Evolutionary conservation across 2,888 invertebrate species (phyloP).

Genomic region (Callyntrura guangdongensis): DNA sequence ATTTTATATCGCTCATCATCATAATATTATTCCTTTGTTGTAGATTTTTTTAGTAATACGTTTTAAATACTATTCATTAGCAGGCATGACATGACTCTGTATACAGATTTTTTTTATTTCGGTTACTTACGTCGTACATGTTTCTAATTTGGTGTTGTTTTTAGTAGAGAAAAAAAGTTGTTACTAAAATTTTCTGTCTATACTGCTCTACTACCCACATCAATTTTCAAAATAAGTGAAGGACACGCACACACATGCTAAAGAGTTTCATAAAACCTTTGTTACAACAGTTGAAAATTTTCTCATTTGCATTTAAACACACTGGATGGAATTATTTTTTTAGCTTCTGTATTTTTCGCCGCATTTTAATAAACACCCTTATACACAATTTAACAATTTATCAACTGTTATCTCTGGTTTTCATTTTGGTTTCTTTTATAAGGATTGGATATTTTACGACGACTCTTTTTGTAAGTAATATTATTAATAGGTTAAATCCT

Average conservation of each 20-base stretch:
- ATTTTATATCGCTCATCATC: neutral
- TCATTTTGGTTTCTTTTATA: neutral
- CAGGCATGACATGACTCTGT: slow-evolving; percentile 59
- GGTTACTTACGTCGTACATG: neutral
- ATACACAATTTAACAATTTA: slow-evolving; percentile 2
- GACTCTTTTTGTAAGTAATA: neutral
- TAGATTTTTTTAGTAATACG: neutral
- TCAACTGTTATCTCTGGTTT: neutral
- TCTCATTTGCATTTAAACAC: slow-evolving; percentile 16
- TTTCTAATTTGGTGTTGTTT: neutral
- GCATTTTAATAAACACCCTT: slow-evolving; percentile 7
- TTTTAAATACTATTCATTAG: neutral
- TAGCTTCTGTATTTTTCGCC: neutral
- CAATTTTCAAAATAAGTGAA: slow-evolving; percentile 22
- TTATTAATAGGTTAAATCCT: neutral
- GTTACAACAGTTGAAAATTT: slow-evolving; percentile 7
- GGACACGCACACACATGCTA: slow-evolving; percentile 29
- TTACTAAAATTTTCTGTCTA: neutral
- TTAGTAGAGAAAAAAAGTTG: neutral
- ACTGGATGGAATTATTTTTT: slow-evolving; percentile 68
- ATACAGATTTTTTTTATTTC: slow-evolving; percentile 47
- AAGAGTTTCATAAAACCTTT: slow-evolving; percentile 19
- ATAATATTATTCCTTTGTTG: no score
- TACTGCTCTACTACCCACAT: neutral
- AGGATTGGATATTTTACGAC: neutral